Percentiles rank a stretch among this genome's conserved stretches.
Evolutionary conservation across 2,113 vertebrate genomes (phyloP).

Genomic region (Daboia siamensis): DNA sequence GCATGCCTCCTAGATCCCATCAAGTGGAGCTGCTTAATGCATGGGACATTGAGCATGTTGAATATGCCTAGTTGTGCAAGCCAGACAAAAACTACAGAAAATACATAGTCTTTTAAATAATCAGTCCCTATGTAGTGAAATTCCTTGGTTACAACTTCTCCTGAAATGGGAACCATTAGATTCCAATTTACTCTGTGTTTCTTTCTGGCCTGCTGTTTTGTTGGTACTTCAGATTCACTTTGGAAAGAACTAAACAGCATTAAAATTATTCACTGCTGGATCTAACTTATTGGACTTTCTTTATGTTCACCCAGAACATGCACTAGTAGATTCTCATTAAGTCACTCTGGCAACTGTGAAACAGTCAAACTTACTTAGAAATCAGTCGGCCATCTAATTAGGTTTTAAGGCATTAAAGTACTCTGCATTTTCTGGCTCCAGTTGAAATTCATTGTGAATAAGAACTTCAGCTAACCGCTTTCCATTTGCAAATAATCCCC

Average conservation of each 20-base stretch:
- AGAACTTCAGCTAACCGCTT: background rate
- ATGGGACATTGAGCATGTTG: background rate
- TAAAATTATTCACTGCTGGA: conserved; percentile 29
- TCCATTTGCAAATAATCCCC: background rate
- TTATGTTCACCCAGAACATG: conserved; percentile 43
- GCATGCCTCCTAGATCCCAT: background rate
- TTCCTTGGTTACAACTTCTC: conserved; percentile 1
- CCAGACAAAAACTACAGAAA: background rate
- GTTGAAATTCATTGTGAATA: background rate
- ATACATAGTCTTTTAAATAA: background rate
- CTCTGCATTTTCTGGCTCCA: background rate
- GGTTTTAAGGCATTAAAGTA: conserved; percentile 1
- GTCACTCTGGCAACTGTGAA: conserved; percentile 21
- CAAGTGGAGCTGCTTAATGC: background rate
- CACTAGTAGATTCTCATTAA: conserved; percentile 31
- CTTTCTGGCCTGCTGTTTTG: conserved; percentile 35
- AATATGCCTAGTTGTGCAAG: background rate
- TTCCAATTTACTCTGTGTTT: conserved; percentile 23
- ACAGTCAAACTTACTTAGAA: conserved; percentile 23
- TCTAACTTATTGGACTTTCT: conserved; percentile 34
- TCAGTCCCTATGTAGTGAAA: background rate
- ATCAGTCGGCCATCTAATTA: conserved; percentile 12
- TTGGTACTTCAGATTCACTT: conserved; percentile 40
- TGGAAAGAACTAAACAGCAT: conserved; percentile 24
- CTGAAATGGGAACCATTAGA: background rate